Base-by-base conservation (phyloP, 2,888 invertebrate species). In the Sinohyriopsis cumingii region DNA sequence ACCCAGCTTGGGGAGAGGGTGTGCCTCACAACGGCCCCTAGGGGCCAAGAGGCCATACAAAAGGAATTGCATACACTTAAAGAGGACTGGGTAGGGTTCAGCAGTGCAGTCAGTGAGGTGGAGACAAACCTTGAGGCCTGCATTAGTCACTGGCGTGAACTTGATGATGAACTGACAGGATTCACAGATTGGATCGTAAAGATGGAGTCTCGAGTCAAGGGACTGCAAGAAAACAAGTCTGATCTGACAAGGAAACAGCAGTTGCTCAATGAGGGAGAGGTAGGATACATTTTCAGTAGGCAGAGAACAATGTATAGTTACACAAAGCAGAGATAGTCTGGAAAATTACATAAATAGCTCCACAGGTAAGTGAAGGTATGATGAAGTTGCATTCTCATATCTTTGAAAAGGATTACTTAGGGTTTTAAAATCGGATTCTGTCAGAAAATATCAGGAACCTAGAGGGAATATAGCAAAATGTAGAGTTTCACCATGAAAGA, bases 81-180 rank as follows among this genome's bases (percentile, higher is more conserved):
- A 55, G 83, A 84, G n/a, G 87, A 88, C 69, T 89, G 89, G 88
- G 81, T 84, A 9, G 69, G 79, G 5, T 86, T 87, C 71, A 77
- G 82, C 5, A 75, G 78, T 20, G 80, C 93, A 22, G 84, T 89
- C n/a, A 93, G 93, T 82, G 92, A 92, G 65, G 93, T 94, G 18
- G 94, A 95, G 85, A 92, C 93, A 25, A 95, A 94, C 87, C 94
- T 96, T 19, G 96, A 97, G 88, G 96, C 96, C 91, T 96, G 95
- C 89, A 91, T 97, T 0, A 95, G 95, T 0, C 96, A 97, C 88
- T 96, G 96, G 86, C 95, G 95, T 0, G 96, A 97, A 87, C 96
- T 97, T 89, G 92, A 95, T 12, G 95, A 95, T 83, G 95, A 95
- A 24, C 95, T 96, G 86, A 93, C 94, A 73, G 94, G 95, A 82